phyloP scores from a whole-genome alignment of 2,888 invertebrate species.

The Drosophila putrida region DNA sequence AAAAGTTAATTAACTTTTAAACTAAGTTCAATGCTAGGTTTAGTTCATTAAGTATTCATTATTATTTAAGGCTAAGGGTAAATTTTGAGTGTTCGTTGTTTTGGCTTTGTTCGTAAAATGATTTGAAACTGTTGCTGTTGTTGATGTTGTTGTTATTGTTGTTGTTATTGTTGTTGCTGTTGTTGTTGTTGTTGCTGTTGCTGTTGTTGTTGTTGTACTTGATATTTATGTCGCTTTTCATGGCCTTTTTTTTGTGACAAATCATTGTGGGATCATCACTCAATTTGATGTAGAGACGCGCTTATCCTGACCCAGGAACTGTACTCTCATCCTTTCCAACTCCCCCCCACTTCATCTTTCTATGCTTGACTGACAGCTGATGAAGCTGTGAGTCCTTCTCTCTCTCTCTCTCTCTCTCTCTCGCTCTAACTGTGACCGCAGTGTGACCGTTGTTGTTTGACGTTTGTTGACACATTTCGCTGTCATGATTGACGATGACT shows the following conservation, averaged over 20 bases:
- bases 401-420: slow-evolving; percentile 1
- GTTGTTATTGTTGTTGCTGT: slow-evolving; percentile 44
- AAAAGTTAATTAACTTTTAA: slow-evolving; percentile 1
- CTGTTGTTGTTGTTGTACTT: slow-evolving; percentile 12
- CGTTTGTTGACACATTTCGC: slow-evolving; percentile 77
- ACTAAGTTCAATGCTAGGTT: not conserved
- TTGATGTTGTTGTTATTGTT: slow-evolving; percentile 33
- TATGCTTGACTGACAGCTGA: slow-evolving; percentile 61
- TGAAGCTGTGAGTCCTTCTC: slow-evolving; percentile 52
- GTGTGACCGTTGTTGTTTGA: slow-evolving; percentile 60
- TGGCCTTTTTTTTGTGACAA: slow-evolving; percentile 62
- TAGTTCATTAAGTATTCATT: slow-evolving; percentile 3
- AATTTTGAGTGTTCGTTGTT: not conserved
- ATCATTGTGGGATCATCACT: slow-evolving; percentile 77
- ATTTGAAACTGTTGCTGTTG: slow-evolving; percentile 5
- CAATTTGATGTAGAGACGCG: slow-evolving; percentile 71
- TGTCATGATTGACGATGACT: slow-evolving; percentile 74
- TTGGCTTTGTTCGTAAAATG: slow-evolving; percentile 8
- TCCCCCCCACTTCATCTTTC: not conserved
- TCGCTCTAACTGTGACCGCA: slow-evolving; percentile 40
- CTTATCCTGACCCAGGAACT: slow-evolving; percentile 45
- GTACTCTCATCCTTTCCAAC: slow-evolving; percentile 3
- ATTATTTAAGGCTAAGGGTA: slow-evolving; percentile 2
- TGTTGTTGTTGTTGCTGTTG: slow-evolving; percentile 31
- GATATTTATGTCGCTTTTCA: slow-evolving; percentile 21